phyloP scores from a whole-genome alignment of 2,888 invertebrate species.

The Cloeon dipterum region DNA sequence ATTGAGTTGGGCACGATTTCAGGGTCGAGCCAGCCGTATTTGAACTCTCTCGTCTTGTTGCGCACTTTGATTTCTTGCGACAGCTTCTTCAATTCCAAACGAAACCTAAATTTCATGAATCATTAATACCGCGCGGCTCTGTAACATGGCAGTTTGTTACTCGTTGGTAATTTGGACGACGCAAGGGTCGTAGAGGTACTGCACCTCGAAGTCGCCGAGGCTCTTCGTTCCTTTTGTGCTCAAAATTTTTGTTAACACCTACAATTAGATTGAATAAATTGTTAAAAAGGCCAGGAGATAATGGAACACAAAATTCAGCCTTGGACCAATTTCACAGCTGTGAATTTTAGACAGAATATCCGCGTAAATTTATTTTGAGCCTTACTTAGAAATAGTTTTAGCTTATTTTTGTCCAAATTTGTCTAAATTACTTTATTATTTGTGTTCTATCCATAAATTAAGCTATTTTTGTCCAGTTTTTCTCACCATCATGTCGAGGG shows the following conservation, averaged over 20 bases:
- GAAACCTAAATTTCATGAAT: slow-evolving; percentile 13
- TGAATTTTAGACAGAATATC: too few species aligned
- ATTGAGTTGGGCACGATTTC: slow-evolving; percentile 20
- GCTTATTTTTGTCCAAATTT: too few species aligned
- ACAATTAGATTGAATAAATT: too few species aligned
- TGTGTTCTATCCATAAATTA: too few species aligned
- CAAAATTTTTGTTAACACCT: slow-evolving; percentile 19
- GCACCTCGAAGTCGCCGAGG: slow-evolving; percentile 20
- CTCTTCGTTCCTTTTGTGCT: slow-evolving; percentile 17
- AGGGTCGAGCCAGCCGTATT: slow-evolving; percentile 17
- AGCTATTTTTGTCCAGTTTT: too few species aligned
- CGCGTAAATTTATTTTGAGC: too few species aligned
- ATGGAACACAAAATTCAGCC: too few species aligned
- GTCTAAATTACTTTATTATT: slow-evolving; percentile 7
- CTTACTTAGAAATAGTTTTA: too few species aligned
- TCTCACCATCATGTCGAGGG: slow-evolving; percentile 17
- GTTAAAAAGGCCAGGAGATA: too few species aligned
- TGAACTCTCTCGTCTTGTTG: slow-evolving; percentile 15
- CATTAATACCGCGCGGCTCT: too few species aligned
- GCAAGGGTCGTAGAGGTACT: slow-evolving; percentile 18
- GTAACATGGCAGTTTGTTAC: too few species aligned
- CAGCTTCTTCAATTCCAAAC: slow-evolving; percentile 14
- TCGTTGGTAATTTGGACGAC: slow-evolving; percentile 13
- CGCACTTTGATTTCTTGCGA: slow-evolving; percentile 15
- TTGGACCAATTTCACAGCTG: too few species aligned